These are phyloP conservation scores for Eremobia ochroleuca DNA, from an alignment of 2,888 invertebrate genomes.

Conservation along the genomic window DNA sequence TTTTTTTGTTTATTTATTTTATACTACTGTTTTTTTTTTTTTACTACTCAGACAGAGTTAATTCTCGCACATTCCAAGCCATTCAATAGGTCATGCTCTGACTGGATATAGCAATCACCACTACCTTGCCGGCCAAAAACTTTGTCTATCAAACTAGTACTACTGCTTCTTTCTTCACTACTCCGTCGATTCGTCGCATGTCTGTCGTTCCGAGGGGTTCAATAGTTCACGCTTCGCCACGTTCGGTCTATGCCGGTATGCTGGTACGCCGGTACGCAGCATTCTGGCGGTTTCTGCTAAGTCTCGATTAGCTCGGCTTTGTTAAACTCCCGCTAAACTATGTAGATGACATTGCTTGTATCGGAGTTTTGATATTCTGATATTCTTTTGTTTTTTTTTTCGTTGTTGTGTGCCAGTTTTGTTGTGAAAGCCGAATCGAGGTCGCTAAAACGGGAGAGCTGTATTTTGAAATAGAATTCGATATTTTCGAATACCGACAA, in stretches of 20 bases:
- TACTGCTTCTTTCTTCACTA: constrained; percentile 5
- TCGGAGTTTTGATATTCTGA: constrained; percentile 14
- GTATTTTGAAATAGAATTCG: constrained; percentile 24
- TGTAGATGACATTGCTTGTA: constrained; percentile 28
- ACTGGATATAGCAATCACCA: too few species aligned
- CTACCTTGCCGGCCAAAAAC: too few species aligned
- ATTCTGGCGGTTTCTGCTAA: constrained; percentile 54
- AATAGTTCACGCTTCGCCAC: constrained; percentile 74
- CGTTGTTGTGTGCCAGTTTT: not conserved
- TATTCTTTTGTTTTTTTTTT: constrained; percentile 17
- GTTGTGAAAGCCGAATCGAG: constrained; percentile 23
- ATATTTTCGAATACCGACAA: not conserved
- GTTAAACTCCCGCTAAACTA: constrained; percentile 40
- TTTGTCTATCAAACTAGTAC: not conserved
- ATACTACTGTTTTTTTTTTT: too few species aligned
- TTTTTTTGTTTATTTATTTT: too few species aligned
- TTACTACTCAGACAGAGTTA: too few species aligned
- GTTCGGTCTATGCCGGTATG: constrained; percentile 54
- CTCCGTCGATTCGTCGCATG: constrained; percentile 48
- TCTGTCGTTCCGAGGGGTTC: constrained; percentile 67
- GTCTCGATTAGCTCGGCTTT: constrained; percentile 46
- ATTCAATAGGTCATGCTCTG: too few species aligned
- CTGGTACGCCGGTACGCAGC: constrained; percentile 30
- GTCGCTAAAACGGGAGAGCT: constrained; percentile 17
- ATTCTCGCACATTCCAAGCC: too few species aligned